Base-by-base conservation (phyloP, 2,888 invertebrate species). In the Phortica magna region DNA sequence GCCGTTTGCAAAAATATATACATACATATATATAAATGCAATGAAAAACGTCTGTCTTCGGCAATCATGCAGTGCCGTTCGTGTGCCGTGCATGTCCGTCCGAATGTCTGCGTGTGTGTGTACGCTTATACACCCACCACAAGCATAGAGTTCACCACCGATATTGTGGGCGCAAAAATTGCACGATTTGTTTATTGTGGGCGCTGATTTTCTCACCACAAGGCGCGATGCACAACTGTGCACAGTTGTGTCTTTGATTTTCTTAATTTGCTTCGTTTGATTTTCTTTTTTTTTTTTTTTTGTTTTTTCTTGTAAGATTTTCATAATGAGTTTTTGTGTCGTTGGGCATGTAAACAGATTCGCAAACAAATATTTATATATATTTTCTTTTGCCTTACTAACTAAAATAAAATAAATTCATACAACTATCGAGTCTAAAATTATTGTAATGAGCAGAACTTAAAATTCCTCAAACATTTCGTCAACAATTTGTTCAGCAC, bases 61-160 rank as follows among this genome's bases (percentile, higher is more conserved):
- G 22, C 22, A 61, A 19, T 61, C 61, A 19, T 9, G 61, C 5
- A 39, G 55, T 61, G 65, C 43, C 65, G 74, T 74, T 74, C 74
- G 74, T 74, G 65, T 55, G 74, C 67, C 74, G 19, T 7, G 17
- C 61, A 61, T 61, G 19, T 48, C 14, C 48, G 48, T 48, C 48
- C 48, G 7, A 48, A 48, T 48, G 48, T 12, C 14, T 48, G 10
- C 2, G 48, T 6, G 10, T 48, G 48, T 48, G 83, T 2, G 10
- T 12, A 5, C 48, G 48, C 14, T 48, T 14, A 6, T 12, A 9
- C 48, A 48, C 48, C 48, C 48, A 48, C 48, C 48, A 9, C 9
- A 14, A 48, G 48, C 7, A 84, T 85, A 57, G 71, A 83, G 87
- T 89, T 88, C 89, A 89, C 89, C 88, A 85, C 82, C 84, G 71